These are phyloP conservation scores for Lasioglossum oenotherae DNA, from an alignment of 2,888 invertebrate species.

Conservation along the genomic window DNA sequence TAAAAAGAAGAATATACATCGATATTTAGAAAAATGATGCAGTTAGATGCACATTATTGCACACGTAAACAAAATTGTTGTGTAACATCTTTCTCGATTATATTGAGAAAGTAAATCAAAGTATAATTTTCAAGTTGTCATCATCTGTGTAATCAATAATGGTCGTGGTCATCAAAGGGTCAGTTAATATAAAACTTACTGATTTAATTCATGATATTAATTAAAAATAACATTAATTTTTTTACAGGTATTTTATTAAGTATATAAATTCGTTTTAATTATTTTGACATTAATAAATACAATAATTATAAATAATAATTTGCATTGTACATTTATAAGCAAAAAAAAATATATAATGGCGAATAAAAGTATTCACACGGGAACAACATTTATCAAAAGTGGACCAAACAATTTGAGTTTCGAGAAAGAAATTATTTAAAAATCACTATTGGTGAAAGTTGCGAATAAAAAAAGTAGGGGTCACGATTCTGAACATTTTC, in stretches of 20 bases:
- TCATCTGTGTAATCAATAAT: not conserved
- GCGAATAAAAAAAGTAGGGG: not conserved
- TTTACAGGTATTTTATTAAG: not conserved
- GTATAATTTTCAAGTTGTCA: not conserved
- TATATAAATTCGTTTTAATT: not conserved
- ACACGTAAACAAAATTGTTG: not conserved
- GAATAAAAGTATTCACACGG: not conserved
- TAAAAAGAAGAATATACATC: not conserved
- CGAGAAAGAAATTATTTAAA: not conserved
- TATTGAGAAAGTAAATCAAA: not conserved
- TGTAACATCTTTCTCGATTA: not conserved
- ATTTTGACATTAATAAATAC: not conserved
- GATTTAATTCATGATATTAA: not conserved
- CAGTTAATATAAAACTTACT: not conserved
- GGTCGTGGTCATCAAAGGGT: not conserved
- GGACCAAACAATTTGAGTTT: not conserved
- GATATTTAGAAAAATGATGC: not conserved
- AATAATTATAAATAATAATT: slow-evolving; percentile 8
- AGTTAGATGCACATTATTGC: not conserved
- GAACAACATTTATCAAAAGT: not conserved
- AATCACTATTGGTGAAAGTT: not conserved
- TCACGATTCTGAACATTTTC: not conserved
- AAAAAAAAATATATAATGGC: not conserved
- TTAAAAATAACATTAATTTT: not conserved
- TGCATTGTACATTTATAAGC: not conserved